Evolutionary conservation across 2,797 vertebrate genomes (phyloP), one percentile per base, ranked within the genome.

Genomic region (Sylvia borin): DNA sequence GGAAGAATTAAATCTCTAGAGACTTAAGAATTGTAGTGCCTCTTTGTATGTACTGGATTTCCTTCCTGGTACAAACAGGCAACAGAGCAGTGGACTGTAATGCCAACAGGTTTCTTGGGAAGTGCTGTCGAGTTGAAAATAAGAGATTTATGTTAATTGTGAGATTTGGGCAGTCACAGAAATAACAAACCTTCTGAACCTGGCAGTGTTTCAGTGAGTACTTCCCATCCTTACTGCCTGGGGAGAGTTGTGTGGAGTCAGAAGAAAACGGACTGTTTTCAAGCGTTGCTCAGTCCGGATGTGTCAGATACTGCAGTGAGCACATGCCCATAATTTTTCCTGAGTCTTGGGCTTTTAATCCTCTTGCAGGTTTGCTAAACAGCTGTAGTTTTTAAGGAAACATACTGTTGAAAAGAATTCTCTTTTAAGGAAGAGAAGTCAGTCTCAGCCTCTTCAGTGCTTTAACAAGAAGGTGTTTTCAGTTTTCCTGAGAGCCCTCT

Each of bases 11-110:
- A 24, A 57, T 65, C 32, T 53, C 25, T 50, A 15, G 54, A 61
- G 24, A 16, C 1, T 3, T 0, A 1, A 21, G 29, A 38, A 2
- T 6, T 65, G 5, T 9, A 21, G 27, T 38, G 32, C 16, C 54
- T 50, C 11, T 4, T 32, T 29, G 4, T 7, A 4, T 4, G n/a
- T 18, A 4, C n/a, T 47, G 36, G 48, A 10, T 76, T 93, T 57
- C 20, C 22, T 36, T 61, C 40, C 32, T 77, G 51, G 13, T 53
- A 14, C 58, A 45, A 62, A 66, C 19, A 72, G 64, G 13, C 25
- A 22, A 5, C 12, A 55, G 38, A 61, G 42, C 42, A 40, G 38
- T 65, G 55, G 47, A 9, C 20, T 83, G 47, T 50, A 54, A 25
- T 53, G 51, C 55, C n/a, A 18, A 0, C 65, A 40, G 47, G n/a